phyloP scores from a whole-genome alignment of 2,888 invertebrate genomes.

The Nomada goodeniana region DNA sequence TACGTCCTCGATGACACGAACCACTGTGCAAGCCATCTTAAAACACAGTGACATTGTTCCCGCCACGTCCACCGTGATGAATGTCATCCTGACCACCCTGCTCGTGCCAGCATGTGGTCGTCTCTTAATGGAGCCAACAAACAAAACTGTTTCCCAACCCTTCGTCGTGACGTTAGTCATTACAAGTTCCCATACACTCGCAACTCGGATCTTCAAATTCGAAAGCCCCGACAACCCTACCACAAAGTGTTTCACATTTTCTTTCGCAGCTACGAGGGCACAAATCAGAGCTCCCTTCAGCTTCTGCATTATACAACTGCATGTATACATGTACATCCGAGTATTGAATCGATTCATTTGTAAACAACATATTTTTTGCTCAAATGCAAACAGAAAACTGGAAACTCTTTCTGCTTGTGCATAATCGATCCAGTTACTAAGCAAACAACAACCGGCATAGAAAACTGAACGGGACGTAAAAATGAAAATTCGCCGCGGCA shows the following conservation, averaged over 20 bases:
- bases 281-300: too few relatives aligned
- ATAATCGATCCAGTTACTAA: too few relatives aligned
- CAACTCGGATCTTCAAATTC: not conserved
- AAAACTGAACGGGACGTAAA: slow-evolving; percentile 1
- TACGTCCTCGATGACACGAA: not conserved
- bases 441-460: not conserved
- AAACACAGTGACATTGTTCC: slow-evolving; percentile 14
- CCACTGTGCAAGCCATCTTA: not conserved
- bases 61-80: slow-evolving; percentile 15
- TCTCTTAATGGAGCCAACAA: slow-evolving; percentile 35
- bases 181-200: not conserved
- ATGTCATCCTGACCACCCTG: slow-evolving; percentile 26
- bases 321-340: too few relatives aligned
- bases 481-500: not conserved
- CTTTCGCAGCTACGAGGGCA: not conserved
- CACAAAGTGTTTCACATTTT: not conserved
- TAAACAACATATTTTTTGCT: too few relatives aligned
- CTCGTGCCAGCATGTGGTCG: slow-evolving; percentile 15
- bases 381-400: too few relatives aligned
- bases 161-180: slow-evolving; percentile 10
- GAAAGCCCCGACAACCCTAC: not conserved
- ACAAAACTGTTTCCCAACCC: slow-evolving; percentile 21
- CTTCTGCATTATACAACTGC: too few relatives aligned
- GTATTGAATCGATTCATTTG: too few relatives aligned
- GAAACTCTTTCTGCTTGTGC: too few relatives aligned